Evolutionary conservation across 2,797 vertebrate genomes (phyloP).

Genomic region (Phrynocephalus guinanensis): DNA sequence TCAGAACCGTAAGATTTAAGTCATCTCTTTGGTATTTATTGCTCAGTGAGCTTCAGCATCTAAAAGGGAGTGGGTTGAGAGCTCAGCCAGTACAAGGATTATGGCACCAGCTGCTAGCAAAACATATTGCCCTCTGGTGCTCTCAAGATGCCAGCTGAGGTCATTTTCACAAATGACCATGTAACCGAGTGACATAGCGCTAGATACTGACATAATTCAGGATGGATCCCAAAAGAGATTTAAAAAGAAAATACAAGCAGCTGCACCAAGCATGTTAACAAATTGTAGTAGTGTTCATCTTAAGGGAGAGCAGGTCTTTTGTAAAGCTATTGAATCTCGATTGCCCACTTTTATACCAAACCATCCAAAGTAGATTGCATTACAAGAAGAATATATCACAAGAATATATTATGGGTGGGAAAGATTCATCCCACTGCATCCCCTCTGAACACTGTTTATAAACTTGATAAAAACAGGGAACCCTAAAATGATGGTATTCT

Average conservation of each 20-base stretch:
- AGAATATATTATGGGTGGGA: too few relatives aligned
- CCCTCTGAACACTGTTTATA: too few relatives aligned
- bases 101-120: not conserved
- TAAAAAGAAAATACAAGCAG: not conserved
- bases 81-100: not conserved
- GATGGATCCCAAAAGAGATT: not conserved
- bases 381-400: too few relatives aligned
- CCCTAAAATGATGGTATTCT: not conserved
- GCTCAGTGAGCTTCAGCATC: not conserved
- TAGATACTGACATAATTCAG: not conserved
- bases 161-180: not conserved
- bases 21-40: not conserved
- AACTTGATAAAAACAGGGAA: too few relatives aligned
- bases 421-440: too few relatives aligned
- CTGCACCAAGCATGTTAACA: not conserved
- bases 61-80: not conserved
- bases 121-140: fast-evolving
- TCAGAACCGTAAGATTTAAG: not conserved
- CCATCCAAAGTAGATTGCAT: too few relatives aligned
- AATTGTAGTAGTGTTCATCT: not conserved
- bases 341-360: too few relatives aligned
- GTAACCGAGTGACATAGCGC: not conserved
- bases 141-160: not conserved
- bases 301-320: not conserved
- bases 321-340: too few relatives aligned